A percentile compares a stretch with the other conserved stretches of the same genome.
Conservation (phyloP, 2,888 invertebrate genomes). For the Sarcophaga caerulescens region DNA sequence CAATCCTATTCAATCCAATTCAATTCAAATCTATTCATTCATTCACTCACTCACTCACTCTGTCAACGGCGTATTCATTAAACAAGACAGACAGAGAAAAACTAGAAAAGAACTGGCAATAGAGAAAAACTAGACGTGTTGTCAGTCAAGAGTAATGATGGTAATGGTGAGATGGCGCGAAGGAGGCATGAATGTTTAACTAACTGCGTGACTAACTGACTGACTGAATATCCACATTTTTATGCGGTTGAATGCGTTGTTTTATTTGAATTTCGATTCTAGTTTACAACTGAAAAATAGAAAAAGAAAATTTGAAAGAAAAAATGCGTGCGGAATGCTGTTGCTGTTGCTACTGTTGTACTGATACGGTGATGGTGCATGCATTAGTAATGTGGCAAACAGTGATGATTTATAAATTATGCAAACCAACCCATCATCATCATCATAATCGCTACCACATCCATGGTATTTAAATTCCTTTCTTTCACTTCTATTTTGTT, state of each 20-base stretch:
- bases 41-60: neutral
- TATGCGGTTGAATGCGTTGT: neutral
- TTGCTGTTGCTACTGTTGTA: neutral
- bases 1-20: neutral
- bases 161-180: neutral
- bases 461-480: neutral
- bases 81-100: neutral
- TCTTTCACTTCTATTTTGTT: neutral
- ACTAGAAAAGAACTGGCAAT: neutral
- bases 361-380: neutral
- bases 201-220: constrained; percentile 9
- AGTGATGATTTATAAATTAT: constrained; percentile 53
- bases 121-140: constrained; percentile 31
- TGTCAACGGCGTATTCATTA: neutral
- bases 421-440: constrained; percentile 44
- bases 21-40: neutral
- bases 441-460: too few species aligned
- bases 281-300: constrained; percentile 9
- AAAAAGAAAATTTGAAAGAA: neutral
- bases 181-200: neutral
- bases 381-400: too few species aligned
- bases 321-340: neutral
- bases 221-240: neutral
- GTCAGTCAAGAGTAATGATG: constrained; percentile 10
- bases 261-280: constrained; percentile 33